phyloP scores from a whole-genome alignment of 2,113 vertebrate species.

The Benthochromis sp. region DNA sequence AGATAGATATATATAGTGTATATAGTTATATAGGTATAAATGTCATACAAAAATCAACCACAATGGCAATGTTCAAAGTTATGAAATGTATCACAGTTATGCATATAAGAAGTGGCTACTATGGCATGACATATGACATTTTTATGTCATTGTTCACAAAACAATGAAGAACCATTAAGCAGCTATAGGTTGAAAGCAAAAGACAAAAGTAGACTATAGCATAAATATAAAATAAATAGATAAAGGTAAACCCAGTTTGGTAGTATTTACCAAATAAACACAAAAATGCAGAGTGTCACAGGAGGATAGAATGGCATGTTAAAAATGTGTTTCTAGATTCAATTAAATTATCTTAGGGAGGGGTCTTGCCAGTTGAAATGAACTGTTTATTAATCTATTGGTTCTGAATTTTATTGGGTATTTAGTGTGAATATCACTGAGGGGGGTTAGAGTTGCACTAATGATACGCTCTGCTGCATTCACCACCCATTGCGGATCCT shows the following conservation, averaged over 20 bases:
- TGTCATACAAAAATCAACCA: neutral
- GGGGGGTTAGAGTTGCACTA: neutral
- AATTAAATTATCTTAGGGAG: neutral
- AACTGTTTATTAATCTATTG: fast-evolving
- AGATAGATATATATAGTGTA: neutral
- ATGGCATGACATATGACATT: neutral
- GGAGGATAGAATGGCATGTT: neutral
- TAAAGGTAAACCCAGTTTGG: neutral
- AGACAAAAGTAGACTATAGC: neutral
- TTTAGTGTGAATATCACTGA: neutral
- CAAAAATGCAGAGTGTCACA: neutral
- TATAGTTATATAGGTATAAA: neutral
- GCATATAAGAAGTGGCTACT: neutral
- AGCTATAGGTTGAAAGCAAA: neutral
- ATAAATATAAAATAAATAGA: neutral
- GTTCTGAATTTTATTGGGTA: neutral
- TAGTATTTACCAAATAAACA: neutral
- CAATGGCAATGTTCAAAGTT: neutral
- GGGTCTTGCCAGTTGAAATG: neutral
- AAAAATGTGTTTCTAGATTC: neutral
- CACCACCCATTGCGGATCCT: neutral
- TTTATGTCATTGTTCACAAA: neutral
- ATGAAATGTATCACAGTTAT: neutral
- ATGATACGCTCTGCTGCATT: neutral
- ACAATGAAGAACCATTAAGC: neutral